Evolutionary conservation across 2,888 invertebrate genomes (phyloP), one percentile per base, ranked within the genome.

Genomic region (Cheilosia vulpina): DNA sequence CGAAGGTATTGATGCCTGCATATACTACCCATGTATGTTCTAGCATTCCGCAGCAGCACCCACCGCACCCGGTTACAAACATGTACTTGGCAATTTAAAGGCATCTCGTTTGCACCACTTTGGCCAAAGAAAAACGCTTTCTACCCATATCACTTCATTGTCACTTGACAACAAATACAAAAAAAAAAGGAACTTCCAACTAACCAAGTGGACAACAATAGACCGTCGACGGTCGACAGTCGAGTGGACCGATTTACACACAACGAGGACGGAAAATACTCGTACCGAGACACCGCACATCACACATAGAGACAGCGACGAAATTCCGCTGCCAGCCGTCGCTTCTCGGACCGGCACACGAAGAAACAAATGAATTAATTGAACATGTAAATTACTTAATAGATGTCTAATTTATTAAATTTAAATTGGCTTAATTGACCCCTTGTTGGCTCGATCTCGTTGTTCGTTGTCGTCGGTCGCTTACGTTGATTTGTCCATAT

Each of bases 341-440:
- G 50, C 19, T n/a, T 62, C 38, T 47, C 38, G 9, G 38, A 38
- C 50, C 34, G 69, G 27, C 69, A 71, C 63, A 71, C 24, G 41
- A 47, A 79, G 72, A 85, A 85, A 77, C 76, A 88, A 87, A 88
- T 83, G 87, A 88, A 87, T 87, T 89, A 88, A 89, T 88, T 88
- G 88, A 87, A 87, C 87, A 88, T 88, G 87, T 89, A 89, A 90
- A 91, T 91, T 90, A 90, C 90, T 92, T 91, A 91, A 92, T 91
- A 91, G 91, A 90, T 88, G 88, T 88, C 88, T 88, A 88, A 88
- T 92, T 92, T 92, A 92, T 92, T 92, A 91, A 91, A 92, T 92
- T 92, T 91, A 92, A 92, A 92, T 92, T 92, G 92, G 89, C 92
- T 92, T 91, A 92, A 92, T 92, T 92, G 92, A 92, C 92, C 92